Percentiles rank a stretch among this genome's conserved stretches.
Evolutionary conservation across 2,888 invertebrate species (phyloP).

Genomic region (Alsophila aescularia): DNA sequence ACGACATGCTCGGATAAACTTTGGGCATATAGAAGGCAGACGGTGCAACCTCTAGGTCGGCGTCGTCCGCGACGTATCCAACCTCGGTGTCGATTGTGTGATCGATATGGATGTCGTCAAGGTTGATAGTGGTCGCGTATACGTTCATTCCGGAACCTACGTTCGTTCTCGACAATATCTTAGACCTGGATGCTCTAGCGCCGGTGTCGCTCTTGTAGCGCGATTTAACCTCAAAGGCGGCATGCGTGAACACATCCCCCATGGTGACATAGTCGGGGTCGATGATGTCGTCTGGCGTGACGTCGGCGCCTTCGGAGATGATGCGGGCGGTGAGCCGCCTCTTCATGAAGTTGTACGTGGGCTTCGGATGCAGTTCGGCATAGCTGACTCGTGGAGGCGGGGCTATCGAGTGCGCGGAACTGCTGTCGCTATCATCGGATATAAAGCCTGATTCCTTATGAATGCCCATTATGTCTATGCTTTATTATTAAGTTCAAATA

Average conservation of each 20-base stretch:
- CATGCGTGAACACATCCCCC: conserved; percentile 64
- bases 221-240: conserved; percentile 63
- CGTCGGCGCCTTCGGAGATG: conserved; percentile 53
- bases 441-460: not conserved
- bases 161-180: conserved; percentile 32
- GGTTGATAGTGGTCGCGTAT: conserved; percentile 76
- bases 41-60: conserved; percentile 63
- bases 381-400: conserved; percentile 35
- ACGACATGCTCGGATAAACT: conserved; percentile 57
- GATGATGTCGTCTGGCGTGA: conserved; percentile 67
- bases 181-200: conserved; percentile 48
- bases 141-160: conserved; percentile 66
- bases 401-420: not conserved
- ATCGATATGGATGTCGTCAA: conserved; percentile 82
- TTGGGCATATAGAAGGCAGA: conserved; percentile 73
- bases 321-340: conserved; percentile 59
- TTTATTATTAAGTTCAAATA: no score
- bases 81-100: conserved; percentile 74
- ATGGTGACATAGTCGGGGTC: conserved; percentile 60
- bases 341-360: conserved; percentile 56
- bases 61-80: conserved; percentile 52
- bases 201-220: conserved; percentile 54
- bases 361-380: conserved; percentile 44
- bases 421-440: conserved; percentile 26
- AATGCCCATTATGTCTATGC: not conserved